Base-by-base conservation (phyloP, 92 coral and sea anemone genomes). In the Parazoanthus darwini region DNA sequence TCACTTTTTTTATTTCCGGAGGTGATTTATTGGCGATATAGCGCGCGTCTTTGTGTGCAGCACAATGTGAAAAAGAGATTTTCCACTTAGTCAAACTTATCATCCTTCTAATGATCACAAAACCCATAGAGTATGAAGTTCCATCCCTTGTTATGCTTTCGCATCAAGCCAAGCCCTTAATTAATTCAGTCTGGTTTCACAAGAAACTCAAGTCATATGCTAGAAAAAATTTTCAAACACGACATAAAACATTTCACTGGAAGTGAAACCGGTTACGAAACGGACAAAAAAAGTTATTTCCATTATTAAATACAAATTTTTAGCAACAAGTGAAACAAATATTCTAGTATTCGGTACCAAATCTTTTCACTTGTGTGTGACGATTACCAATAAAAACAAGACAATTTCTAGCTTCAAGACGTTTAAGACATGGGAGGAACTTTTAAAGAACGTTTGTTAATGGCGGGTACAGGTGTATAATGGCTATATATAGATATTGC, bases 1-100 rank as follows among this genome's bases (percentile, higher is more conserved):
- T 56, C 72, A 59, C 51, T 18, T 33, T 66, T 33, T 54, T 80
- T 80, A 80, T 33, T 80, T 80, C 14, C 14, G 26, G 46, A 50
- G 85, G 65, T 80, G 58, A 33, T 80, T 79, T 58, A 35, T 71
- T 58, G 5, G 73, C 72, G 58, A 59, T 16, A 58, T 38, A 58
- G 26, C 13, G 14, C 13, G 33, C 15, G 10, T 56, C 73, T 58
- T 80, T 80, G 50, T 80, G 13, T 23, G 43, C 8, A 54, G 46
- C 68, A 79, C 85, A 58, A 56, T 80, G 73, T 33, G 5, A 4
- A 58, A 16, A 80, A 35, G 33, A 39, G 25, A 77, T 44, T 77
- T 44, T 77, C 58, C 26, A 39, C 42, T 23, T 29, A 39, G 59
- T 20, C 59, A 20, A 54, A 14, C 14, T 54, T 54, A 54, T 29